Base-by-base conservation (phyloP, 2,888 invertebrate genomes). In the Caenorhabditis zanzibari region DNA sequence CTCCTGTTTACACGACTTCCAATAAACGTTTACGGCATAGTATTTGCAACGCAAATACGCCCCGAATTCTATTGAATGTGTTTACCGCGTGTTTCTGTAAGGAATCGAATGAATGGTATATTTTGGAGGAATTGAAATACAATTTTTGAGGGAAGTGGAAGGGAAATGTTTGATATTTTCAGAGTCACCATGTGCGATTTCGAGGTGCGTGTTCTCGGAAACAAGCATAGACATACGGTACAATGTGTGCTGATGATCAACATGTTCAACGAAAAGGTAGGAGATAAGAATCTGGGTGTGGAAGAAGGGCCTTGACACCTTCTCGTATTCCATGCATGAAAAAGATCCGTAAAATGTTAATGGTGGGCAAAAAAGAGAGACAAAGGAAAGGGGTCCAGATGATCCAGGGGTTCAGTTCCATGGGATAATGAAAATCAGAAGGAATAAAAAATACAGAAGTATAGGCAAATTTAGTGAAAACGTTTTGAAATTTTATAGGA, bases 131-230 rank as follows among this genome's bases (percentile, higher is more conserved):
- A 32, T n/a, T 9, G 16, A 19, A 19, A 38, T 61, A 16, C 14
- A 24, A 41, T 32, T 32, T 7, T n/a, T n/a, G 32, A 32, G 32
- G 38, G 38, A 38, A 38, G 12, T 38, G 26, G 28, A 69, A 52
- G 14, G 24, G 22, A 32, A 66, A 32, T 38, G 41, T 10, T 56
- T 19, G 63, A 75, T 38, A 10, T 58, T 77, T 77, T 54, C 77
- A 77, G 77, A 77, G 77, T 77, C 49, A 77, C 77, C 56, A 90
- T 93, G 92, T 93, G 93, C 87, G 93, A 93, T 86, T 93, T 93
- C 84, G 92, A 91, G 74, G 92, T 93, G 28, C 88, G 93, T 22
- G 93, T 93, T 83, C 91, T 94, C 69, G 93, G 93, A 26, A 93
- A 93, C 86, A 92, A 93, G 35, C 93, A 94, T 87, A 90, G 93